Percentiles rank a stretch among this genome's conserved stretches.
phyloP scores from a whole-genome alignment of 2,113 vertebrate genomes.

The Takifugu flavidus region DNA sequence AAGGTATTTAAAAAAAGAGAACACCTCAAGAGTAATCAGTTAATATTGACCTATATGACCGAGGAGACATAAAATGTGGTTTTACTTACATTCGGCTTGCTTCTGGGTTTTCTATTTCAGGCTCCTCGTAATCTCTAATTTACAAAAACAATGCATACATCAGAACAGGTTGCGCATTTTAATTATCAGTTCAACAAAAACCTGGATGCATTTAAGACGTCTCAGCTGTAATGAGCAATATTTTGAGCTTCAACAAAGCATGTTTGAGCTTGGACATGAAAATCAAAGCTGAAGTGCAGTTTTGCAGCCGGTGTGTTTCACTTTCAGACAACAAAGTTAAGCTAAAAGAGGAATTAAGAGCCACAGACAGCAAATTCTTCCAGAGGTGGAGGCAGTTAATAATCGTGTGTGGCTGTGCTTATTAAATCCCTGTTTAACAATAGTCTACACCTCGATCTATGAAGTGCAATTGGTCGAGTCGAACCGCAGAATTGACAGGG shows the following conservation, averaged over 20 bases:
- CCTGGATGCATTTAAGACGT: not conserved
- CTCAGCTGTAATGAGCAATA: no score
- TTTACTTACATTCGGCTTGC: slow-evolving; percentile 96
- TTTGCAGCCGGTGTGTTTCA: not conserved
- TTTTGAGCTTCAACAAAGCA: not conserved
- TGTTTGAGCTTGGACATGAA: not conserved
- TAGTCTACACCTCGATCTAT: no score
- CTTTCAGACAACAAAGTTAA: not conserved
- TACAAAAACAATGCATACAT: slow-evolving; percentile 26
- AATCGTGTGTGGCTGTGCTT: not conserved
- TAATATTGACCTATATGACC: no score
- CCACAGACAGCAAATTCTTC: not conserved
- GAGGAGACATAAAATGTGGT: no score
- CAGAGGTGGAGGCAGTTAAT: not conserved
- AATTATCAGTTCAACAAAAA: not conserved
- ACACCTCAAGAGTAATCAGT: no score
- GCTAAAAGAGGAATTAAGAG: not conserved
- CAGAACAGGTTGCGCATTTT: slow-evolving; percentile 23
- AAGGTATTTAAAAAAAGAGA: no score
- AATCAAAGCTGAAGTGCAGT: not conserved
- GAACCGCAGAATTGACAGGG: slow-evolving; percentile 13
- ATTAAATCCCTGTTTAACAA: not conserved
- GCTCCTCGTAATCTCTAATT: slow-evolving; percentile 81
- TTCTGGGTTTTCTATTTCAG: slow-evolving; percentile 93
- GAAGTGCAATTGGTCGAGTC: not conserved